Evolutionary conservation across 30 jellyfish, hydroid and myxozoan genomes (phyloP).

Genomic region (Hydractinia echinata): DNA sequence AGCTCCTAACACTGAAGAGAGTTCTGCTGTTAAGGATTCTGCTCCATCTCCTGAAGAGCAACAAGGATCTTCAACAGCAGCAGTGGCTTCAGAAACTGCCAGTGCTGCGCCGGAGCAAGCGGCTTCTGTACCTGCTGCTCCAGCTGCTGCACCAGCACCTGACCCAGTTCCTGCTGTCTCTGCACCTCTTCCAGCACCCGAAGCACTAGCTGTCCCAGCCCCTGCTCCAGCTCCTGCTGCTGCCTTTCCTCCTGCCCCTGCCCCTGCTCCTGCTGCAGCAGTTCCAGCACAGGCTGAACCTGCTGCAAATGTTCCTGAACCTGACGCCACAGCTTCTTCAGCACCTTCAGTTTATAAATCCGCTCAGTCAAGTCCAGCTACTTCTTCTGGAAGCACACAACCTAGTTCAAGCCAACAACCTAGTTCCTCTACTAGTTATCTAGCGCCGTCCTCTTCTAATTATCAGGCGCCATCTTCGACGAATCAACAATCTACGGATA

Average conservation of each 20-base stretch:
- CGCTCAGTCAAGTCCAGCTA: too few species aligned
- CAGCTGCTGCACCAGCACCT: slow-evolving; percentile 21
- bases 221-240: slow-evolving; percentile 17
- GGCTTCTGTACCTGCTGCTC: not conserved
- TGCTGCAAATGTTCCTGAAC: slow-evolving; percentile 2
- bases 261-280: not conserved
- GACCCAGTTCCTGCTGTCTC: not conserved
- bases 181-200: not conserved
- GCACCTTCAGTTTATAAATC: slow-evolving; percentile 5
- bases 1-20: not conserved
- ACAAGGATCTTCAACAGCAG: not conserved
- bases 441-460: too few species aligned
- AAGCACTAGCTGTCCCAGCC: not conserved
- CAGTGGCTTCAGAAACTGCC: not conserved
- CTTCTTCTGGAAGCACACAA: too few species aligned
- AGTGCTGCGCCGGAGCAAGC: not conserved
- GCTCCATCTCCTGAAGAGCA: not conserved
- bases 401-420: too few species aligned
- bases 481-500: not conserved
- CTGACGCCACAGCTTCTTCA: slow-evolving; percentile 1
- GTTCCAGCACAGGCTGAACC: not conserved
- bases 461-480: too few species aligned
- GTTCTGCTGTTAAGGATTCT: not conserved
- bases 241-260: not conserved
- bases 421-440: too few species aligned